These are phyloP conservation scores for Pagetopsis macropterus DNA, from an alignment of 2,797 vertebrate genomes.

Conservation along the genomic window DNA sequence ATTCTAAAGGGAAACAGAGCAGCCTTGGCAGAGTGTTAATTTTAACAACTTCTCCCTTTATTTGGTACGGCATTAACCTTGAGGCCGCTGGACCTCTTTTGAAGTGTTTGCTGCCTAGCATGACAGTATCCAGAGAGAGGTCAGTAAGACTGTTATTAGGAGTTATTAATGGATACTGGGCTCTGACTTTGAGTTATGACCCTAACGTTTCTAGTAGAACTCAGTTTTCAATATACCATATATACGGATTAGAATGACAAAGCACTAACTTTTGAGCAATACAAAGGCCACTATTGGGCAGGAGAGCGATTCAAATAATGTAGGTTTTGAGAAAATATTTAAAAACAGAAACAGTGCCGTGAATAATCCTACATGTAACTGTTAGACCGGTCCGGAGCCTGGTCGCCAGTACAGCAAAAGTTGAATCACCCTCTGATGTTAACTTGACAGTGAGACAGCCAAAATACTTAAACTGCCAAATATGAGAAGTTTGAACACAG, in stretches of 20 bases:
- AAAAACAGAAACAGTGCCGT: constrained; percentile 32
- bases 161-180: constrained; percentile 74
- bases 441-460: constrained; percentile 16
- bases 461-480: background rate
- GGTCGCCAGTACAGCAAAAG: constrained; percentile 15
- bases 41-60: constrained; percentile 84
- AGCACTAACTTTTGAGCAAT: constrained; percentile 27
- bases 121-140: constrained; percentile 71
- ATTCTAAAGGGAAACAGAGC: constrained; percentile 80
- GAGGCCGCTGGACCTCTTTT: constrained; percentile 74
- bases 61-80: constrained; percentile 82
- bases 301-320: constrained; percentile 40
- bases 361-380: constrained; percentile 15
- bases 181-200: constrained; percentile 61
- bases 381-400: constrained; percentile 10
- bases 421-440: constrained; percentile 32
- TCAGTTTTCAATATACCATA: constrained; percentile 23
- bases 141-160: constrained; percentile 72
- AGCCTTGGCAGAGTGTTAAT: constrained; percentile 82
- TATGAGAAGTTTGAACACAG: constrained; percentile 13
- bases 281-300: constrained; percentile 28
- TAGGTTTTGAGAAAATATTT: constrained; percentile 26
- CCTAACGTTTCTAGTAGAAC: constrained; percentile 36
- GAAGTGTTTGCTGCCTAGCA: constrained; percentile 66
- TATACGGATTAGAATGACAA: constrained; percentile 15